Percentiles rank a stretch among this genome's conserved stretches.
phyloP scores from a whole-genome alignment of 2,888 invertebrate species.

The Choreutis nemorana region DNA sequence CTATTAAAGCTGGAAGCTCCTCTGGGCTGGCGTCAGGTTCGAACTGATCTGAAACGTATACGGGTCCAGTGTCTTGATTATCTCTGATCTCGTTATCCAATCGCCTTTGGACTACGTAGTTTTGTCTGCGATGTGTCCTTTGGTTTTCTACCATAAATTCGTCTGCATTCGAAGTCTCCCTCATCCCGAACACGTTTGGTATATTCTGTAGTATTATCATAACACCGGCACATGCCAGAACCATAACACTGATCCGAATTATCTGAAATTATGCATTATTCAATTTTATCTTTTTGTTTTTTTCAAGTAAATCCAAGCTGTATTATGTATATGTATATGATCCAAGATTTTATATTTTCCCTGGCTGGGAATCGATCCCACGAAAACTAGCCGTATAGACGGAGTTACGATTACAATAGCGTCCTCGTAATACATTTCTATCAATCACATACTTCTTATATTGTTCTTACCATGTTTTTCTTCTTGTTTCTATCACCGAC shows the following conservation, averaged over 20 bases:
- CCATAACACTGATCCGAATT: constrained; percentile 12
- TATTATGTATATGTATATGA: no score
- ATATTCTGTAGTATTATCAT: constrained; percentile 29
- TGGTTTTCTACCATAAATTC: constrained; percentile 37
- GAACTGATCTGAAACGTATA: constrained; percentile 22
- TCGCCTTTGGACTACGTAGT: constrained; percentile 32
- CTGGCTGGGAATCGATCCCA: no score
- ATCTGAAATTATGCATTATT: background rate
- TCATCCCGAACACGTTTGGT: constrained; percentile 29
- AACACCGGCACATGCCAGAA: constrained; percentile 26
- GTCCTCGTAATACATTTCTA: no score
- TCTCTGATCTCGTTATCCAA: constrained; percentile 25
- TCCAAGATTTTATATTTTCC: no score
- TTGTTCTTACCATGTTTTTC: no score
- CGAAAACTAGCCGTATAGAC: no score
- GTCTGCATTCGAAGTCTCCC: constrained; percentile 26
- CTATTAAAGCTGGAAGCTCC: constrained; percentile 38
- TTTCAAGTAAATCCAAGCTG: no score
- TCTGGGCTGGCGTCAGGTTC: constrained; percentile 27
- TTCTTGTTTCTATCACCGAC: no score
- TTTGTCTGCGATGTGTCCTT: constrained; percentile 34
- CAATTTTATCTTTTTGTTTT: no score
- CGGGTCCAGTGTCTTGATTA: constrained; percentile 21
- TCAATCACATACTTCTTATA: no score
- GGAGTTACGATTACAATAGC: no score